Base-by-base conservation (phyloP, 1,140 invertebrate species). In the Limonius californicus region DNA sequence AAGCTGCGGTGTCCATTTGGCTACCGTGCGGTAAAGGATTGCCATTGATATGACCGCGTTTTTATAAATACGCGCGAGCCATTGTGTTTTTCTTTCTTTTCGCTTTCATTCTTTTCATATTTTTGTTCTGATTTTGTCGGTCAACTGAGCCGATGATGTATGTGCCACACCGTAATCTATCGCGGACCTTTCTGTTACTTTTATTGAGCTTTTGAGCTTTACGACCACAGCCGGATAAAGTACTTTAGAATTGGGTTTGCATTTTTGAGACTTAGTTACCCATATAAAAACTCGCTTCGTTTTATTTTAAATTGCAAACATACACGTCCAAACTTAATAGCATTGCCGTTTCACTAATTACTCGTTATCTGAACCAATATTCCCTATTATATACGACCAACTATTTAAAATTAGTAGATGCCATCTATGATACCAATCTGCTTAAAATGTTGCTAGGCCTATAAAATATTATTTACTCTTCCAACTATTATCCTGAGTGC, bases 1-100 rank as follows among this genome's bases (percentile, higher is more conserved):
- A 70, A 72, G 70, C 70, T 68, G 69, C 68, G 68, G 70, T 65
- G 61, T 65, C 57, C 62, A 62, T 61, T 61, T 43, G 60, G 60
- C 50, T 62, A 15, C 32, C 39, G 50, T 55, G 60, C 39, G 60
- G 60, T 62, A 32, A 53, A 53, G 35, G 54, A 56, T 62, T 55
- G 60, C 60, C 60, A 62, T 62, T 62, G 60, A 62, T 62, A 62
- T 62, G 60, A 61, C 45, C 45, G 45, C 45, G 45, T 50, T 50
- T 50, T 50, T 50, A 50, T 50, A 50, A 50, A 50, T 50, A 50
- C 45, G 45, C 45, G 16, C 45, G 16, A 50, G 15, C 45, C 45
- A 50, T 50, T 50, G 45, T 50, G 20, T 50, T 50, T 50, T 50
- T 50, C 45, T 50, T 50, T 50, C 45, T 21, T 50, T 50, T 50